Percentiles rank a stretch among this genome's conserved stretches.
Conservation (phyloP, 2,797 vertebrate species). For the Nyctalus aviator region DNA sequence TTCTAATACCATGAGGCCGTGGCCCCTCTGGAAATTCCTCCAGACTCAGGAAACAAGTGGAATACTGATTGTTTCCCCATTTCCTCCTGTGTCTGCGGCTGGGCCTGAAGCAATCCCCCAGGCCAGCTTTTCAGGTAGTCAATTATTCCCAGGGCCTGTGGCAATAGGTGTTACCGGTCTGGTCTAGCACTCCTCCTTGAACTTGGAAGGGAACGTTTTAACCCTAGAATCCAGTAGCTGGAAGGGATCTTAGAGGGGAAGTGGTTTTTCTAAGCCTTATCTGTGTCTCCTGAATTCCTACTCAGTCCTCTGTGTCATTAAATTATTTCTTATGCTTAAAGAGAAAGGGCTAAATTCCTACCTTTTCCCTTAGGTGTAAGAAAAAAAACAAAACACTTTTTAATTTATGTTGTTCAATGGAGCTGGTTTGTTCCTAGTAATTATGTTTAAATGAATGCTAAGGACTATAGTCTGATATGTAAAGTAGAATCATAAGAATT, state of each 20-base stretch:
- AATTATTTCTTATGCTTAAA: slow-evolving; percentile 26
- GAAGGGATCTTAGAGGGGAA: background rate
- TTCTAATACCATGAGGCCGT: background rate
- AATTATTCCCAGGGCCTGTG: background rate
- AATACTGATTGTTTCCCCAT: background rate
- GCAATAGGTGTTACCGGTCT: background rate
- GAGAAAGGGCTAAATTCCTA: background rate
- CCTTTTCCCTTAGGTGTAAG: background rate
- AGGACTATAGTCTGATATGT: background rate
- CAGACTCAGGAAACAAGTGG: background rate
- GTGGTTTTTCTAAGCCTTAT: background rate
- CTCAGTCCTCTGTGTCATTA: background rate
- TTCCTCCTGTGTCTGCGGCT: background rate
- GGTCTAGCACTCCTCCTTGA: background rate
- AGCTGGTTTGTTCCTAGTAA: slow-evolving; percentile 29
- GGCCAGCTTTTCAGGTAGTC: background rate
- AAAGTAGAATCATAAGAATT: slow-evolving; percentile 55
- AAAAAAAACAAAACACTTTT: background rate
- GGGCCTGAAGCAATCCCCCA: background rate
- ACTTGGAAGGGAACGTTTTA: background rate
- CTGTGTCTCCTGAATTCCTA: background rate
- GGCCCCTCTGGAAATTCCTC: background rate
- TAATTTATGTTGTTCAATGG: slow-evolving; percentile 52
- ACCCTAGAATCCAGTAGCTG: background rate
- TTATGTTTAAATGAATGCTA: slow-evolving; percentile 10